Evolutionary conservation across 2,113 vertebrate species (phyloP), one percentile per base, ranked within the genome.

Genomic region (Tragelaphus strepsiceros): DNA sequence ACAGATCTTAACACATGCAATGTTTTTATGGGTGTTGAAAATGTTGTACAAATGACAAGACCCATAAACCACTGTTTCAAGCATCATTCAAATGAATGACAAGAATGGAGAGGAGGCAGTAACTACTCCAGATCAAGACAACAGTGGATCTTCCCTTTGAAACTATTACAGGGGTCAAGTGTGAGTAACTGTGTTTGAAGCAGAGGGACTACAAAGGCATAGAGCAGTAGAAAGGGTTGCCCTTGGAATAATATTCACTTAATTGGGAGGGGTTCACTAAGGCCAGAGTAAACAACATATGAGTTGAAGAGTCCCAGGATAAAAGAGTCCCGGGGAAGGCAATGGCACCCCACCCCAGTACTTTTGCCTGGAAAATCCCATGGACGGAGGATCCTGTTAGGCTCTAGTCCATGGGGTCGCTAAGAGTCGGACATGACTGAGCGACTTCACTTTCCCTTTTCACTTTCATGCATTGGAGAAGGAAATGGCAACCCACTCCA

Each of bases 151-250:
- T 19, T 19, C 56, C 13, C 1, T 54, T 1, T 43, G 30, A 21
- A 28, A 9, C 24, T 81, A 53, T 53, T 19, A 21, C 64, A 49
- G 84, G 32, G 7, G 10, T 6, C 11, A n/a, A 84, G 21, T 1
- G 5, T 11, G 13, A 56, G 8, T 22, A 30, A 86, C 74, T 7
- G 16, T 1, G 12, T 77, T 78, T 54, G 46, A 88, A 61, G 5
- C 13, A 49, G 26, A 78, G 2, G 62, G 5, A 12, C 80, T 7
- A 5, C 26, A 62, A 86, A 56, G 12, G 13, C 5, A 5, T 15
- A 26, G 8, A 43, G 19, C 2, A 10, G 5, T 11, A 0, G 0
- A 43, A 28, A 49, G 0, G 1, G 2, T 26, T 28, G 49, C 6
- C 32, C 43, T 56, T 43, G 16, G 54, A 10, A 43, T n/a, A 13